A percentile compares a stretch with the other conserved stretches of the same genome.
phyloP scores from a whole-genome alignment of 2,888 invertebrate genomes.

The Oasisia sp. region DNA sequence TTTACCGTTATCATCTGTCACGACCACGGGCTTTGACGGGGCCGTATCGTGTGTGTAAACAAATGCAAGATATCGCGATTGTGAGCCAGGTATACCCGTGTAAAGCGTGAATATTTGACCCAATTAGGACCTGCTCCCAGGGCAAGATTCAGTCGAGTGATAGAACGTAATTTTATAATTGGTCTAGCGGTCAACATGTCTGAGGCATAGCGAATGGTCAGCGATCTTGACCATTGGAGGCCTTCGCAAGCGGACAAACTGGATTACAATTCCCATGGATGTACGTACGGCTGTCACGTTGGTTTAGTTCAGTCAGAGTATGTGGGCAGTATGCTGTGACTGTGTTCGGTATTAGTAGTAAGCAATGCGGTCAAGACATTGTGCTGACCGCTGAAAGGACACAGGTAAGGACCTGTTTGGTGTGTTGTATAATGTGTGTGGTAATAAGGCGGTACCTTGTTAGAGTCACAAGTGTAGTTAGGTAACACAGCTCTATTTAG shows the following conservation, averaged over 20 bases:
- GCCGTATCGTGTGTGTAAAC: conserved; percentile 2
- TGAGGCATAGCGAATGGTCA: not conserved
- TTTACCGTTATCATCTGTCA: not conserved
- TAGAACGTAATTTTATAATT: not conserved
- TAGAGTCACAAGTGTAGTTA: not conserved
- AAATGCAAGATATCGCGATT: not conserved
- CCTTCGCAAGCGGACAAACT: not conserved
- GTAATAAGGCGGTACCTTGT: not conserved
- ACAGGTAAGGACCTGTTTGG: not conserved
- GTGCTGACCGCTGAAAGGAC: not conserved
- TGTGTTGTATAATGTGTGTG: not conserved
- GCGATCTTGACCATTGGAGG: not conserved
- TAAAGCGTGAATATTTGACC: not conserved
- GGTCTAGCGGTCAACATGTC: not conserved
- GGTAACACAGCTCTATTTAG: not conserved
- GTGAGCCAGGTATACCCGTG: not conserved
- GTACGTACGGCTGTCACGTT: not conserved
- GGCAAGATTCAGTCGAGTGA: not conserved
- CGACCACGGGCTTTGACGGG: not conserved
- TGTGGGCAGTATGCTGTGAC: not conserved
- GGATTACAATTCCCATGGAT: not conserved
- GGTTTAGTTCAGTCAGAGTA: not conserved
- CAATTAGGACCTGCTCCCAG: not conserved
- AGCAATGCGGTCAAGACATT: not conserved
- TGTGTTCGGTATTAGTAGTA: not conserved